Evolutionary conservation across 2,888 invertebrate genomes (phyloP).

Genomic region (Drosophila gaucha): DNA sequence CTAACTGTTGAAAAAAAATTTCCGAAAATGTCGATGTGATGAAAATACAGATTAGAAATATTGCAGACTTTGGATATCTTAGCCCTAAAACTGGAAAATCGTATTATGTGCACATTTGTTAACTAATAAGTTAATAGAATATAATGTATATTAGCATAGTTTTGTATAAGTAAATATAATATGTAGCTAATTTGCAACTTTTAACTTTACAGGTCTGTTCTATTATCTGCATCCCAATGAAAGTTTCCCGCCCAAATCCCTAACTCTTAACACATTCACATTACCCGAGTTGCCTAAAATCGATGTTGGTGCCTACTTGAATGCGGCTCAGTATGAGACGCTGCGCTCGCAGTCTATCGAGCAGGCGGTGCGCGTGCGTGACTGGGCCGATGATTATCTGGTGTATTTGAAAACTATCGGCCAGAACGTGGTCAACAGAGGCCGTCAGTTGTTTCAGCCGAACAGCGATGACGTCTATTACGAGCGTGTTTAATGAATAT

Average conservation of each 20-base stretch:
- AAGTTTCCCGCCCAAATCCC: slow-evolving; percentile 82
- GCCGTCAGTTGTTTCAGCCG: slow-evolving; percentile 84
- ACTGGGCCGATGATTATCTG: slow-evolving; percentile 82
- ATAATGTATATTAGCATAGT: too few species aligned
- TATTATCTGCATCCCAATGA: slow-evolving; percentile 84
- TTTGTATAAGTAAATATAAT: not conserved
- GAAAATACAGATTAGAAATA: too few species aligned
- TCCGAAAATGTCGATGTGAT: too few species aligned
- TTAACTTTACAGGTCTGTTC: slow-evolving; percentile 80
- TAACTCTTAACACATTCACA: slow-evolving; percentile 76
- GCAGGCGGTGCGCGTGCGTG: slow-evolving; percentile 86
- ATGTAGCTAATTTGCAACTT: slow-evolving; percentile 44
- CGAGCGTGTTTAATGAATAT: slow-evolving; percentile 72
- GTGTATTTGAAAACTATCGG: slow-evolving; percentile 86
- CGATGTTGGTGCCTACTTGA: slow-evolving; percentile 77
- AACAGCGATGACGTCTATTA: slow-evolving; percentile 67
- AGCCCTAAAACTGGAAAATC: too few species aligned
- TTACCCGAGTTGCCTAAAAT: slow-evolving; percentile 79
- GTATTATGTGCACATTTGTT: too few species aligned
- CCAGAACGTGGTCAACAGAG: slow-evolving; percentile 86
- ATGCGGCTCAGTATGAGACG: slow-evolving; percentile 79
- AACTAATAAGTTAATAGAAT: too few species aligned
- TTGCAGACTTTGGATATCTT: too few species aligned
- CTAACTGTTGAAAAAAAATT: too few species aligned
- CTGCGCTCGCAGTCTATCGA: slow-evolving; percentile 86